Evolutionary conservation across 1,140 invertebrate genomes (phyloP), one percentile per base, ranked within the genome.

Genomic region (Apis florea): DNA sequence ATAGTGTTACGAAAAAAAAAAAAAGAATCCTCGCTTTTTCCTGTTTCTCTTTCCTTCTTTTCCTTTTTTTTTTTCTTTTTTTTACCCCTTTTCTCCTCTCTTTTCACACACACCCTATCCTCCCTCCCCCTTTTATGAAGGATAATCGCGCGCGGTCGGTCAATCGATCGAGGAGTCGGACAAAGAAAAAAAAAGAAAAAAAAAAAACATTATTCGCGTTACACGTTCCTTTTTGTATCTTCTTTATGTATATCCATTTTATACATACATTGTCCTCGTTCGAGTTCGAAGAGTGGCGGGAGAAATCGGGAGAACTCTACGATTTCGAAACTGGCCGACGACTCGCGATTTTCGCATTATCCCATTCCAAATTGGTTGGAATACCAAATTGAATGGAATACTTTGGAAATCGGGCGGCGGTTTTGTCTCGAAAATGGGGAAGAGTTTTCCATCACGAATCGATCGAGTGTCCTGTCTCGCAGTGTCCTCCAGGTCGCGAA

Each of bases 151-250:
- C 79, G 68, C 70, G 54, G 59, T 66, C 70, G 54, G 59, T 66
- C 31, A 40, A 53, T 83, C 66, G 51, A 89, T 84, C 86, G 68
- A 76, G 73, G 80, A 66, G 64, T 73, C 49, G 75, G 24, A 76
- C 51, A 78, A 71, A 47, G 47, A 53, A 61, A 73, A 26, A 5
- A 76, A 67, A 76, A 76, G 51, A 76, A 70, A 31, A 53, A 56
- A 58, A 74, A 11, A 61, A 12, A 24, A 13, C 24, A 58, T 58
- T 82, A 53, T 67, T 67, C 31, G 82, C 86, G 79, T 87, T 85
- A 74, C 80, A 88, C 84, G 87, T 88, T 88, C 84, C 84, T 88
- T 40, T 66, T 78, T 79, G 67, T n/a, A n/a, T 63, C 78, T 82
- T 64, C 58, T 79, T 81, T 80, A 73, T 53, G 67, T 85, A 66